These are phyloP conservation scores for Labeo calbasu DNA, from an alignment of 2,797 vertebrate species.

Conservation along the genomic window DNA sequence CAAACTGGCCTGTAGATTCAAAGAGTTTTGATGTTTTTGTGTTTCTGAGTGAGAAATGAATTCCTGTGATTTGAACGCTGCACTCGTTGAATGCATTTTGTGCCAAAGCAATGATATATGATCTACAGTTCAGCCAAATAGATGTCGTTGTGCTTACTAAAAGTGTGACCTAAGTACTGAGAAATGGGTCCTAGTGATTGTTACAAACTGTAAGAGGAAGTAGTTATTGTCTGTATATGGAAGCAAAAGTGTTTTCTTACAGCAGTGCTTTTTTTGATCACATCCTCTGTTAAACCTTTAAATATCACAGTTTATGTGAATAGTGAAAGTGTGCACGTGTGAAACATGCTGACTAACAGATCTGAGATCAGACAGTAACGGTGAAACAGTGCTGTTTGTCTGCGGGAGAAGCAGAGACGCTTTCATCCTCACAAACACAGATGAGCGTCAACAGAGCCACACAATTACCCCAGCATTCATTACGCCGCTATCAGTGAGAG, in stretches of 20 bases:
- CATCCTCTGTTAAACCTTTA: no score
- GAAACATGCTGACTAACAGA: background rate
- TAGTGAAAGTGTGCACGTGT: background rate
- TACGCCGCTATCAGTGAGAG: constrained; percentile 24
- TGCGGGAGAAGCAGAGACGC: background rate
- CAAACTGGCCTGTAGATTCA: background rate
- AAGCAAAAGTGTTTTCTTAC: background rate
- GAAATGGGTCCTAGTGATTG: background rate
- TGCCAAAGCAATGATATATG: background rate
- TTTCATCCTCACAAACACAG: constrained; percentile 7
- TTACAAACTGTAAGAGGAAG: background rate
- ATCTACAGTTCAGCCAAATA: background rate
- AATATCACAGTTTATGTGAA: background rate
- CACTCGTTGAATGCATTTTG: background rate
- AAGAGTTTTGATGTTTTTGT: background rate
- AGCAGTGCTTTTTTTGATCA: no score
- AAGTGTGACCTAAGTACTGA: no score
- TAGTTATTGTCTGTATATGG: background rate
- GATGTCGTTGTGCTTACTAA: background rate
- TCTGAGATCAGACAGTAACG: background rate
- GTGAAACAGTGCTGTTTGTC: background rate
- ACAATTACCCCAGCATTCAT: constrained; percentile 36
- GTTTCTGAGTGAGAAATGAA: background rate
- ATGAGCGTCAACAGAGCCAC: background rate
- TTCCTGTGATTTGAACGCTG: background rate